Percentiles rank a stretch among this genome's conserved stretches.
phyloP scores from a whole-genome alignment of 2,113 vertebrate species.

The Urocynchramus pylzowi region DNA sequence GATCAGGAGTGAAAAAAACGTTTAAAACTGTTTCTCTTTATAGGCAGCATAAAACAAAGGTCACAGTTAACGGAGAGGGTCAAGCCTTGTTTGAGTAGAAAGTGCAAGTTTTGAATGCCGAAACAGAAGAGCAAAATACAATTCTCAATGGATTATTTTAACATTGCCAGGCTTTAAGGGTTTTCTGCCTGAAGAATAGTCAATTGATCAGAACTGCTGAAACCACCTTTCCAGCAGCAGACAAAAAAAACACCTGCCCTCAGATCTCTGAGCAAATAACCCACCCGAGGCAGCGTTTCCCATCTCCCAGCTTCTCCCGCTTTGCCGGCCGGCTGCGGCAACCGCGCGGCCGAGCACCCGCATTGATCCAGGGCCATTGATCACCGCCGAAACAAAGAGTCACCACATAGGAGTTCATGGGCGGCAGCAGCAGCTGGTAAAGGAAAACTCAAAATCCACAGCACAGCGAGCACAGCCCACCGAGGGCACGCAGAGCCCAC shows the following conservation, averaged over 20 bases:
- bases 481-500: neutral
- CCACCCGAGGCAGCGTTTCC: neutral
- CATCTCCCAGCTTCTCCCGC: neutral
- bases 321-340: rapidly evolving
- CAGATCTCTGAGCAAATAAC: no score
- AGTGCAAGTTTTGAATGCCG: neutral
- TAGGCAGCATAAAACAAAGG: neutral
- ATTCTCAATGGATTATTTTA: neutral
- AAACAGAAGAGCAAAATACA: neutral
- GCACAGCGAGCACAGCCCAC: neutral
- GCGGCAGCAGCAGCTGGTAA: neutral
- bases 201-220: neutral
- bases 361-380: neutral
- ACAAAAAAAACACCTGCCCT: neutral
- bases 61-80: neutral
- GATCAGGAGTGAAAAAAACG: neutral
- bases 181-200: neutral
- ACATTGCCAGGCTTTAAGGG: neutral
- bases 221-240: neutral
- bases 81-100: neutral
- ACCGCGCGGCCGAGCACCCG: neutral
- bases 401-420: neutral
- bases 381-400: neutral
- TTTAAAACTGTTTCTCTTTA: neutral
- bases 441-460: neutral